Evolutionary conservation across 2,888 invertebrate genomes (phyloP).

Genomic region (Deroplatys truncata): DNA sequence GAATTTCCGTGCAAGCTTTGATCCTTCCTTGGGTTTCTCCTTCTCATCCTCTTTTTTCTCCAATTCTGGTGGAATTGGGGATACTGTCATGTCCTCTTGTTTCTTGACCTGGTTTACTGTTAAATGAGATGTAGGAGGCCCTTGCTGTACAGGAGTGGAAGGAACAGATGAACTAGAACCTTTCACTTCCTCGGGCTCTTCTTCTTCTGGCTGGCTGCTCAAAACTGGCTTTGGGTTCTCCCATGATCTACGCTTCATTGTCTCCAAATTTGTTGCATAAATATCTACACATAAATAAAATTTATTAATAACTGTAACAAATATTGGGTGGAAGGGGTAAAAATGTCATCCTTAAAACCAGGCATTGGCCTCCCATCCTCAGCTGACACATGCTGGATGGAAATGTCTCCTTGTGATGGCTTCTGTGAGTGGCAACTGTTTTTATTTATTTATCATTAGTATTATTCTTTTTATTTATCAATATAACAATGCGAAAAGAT

Average conservation of each 20-base stretch:
- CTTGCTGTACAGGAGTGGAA: constrained; percentile 10
- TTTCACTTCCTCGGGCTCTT: constrained; percentile 25
- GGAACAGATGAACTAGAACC: neutral
- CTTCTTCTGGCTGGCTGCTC: constrained; percentile 28
- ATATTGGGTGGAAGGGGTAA: no score
- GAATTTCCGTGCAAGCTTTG: constrained; percentile 48
- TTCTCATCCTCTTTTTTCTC: constrained; percentile 42
- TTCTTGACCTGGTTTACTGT: constrained; percentile 32
- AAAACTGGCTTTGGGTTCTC: constrained; percentile 40
- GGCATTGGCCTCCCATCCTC: rapidly evolving
- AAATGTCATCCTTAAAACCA: no score
- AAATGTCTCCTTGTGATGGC: no score
- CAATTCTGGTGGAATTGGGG: constrained; percentile 37
- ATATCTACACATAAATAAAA: neutral
- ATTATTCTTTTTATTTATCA: no score
- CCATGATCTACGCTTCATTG: constrained; percentile 54
- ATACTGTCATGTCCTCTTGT: constrained; percentile 38
- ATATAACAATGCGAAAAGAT: no score
- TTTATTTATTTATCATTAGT: no score
- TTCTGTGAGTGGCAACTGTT: no score
- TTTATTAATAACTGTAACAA: neutral
- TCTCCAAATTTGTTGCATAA: constrained; percentile 42
- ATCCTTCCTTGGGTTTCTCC: constrained; percentile 43
- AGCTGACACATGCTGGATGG: no score
- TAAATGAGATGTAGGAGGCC: neutral